These are phyloP conservation scores for Octodon degus DNA, from an alignment of 2,113 vertebrate genomes.

Conservation along the genomic window DNA sequence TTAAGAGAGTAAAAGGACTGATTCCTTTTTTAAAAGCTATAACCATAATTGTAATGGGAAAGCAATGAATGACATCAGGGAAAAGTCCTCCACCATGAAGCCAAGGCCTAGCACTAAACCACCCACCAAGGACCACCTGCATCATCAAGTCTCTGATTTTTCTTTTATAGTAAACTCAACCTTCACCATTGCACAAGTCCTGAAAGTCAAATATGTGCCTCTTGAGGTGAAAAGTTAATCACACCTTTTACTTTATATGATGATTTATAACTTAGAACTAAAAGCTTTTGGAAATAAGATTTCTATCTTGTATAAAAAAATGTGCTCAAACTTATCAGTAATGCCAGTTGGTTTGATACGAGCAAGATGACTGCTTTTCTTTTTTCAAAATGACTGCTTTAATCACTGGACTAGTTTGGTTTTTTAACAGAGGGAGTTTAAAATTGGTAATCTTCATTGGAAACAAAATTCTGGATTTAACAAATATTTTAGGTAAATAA, in stretches of 20 bases:
- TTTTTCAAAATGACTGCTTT: neutral
- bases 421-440: slow-evolving; percentile 26
- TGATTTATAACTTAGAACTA: neutral
- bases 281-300: neutral
- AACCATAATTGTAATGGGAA: neutral
- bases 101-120: neutral
- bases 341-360: neutral
- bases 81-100: neutral
- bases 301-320: neutral
- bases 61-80: neutral
- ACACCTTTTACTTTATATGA: neutral
- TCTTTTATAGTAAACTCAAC: neutral
- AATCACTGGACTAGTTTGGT: neutral
- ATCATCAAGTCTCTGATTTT: accelerated
- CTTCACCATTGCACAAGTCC: neutral
- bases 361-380: neutral
- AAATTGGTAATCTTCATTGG: neutral
- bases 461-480: neutral
- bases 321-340: neutral
- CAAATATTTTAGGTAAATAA: neutral
- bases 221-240: neutral
- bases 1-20: neutral
- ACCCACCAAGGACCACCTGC: neutral
- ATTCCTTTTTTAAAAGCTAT: neutral
- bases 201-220: neutral